Percentiles rank a stretch among this genome's conserved stretches.
phyloP scores from a whole-genome alignment of 2,888 invertebrate genomes.

The Tillus elongatus region DNA sequence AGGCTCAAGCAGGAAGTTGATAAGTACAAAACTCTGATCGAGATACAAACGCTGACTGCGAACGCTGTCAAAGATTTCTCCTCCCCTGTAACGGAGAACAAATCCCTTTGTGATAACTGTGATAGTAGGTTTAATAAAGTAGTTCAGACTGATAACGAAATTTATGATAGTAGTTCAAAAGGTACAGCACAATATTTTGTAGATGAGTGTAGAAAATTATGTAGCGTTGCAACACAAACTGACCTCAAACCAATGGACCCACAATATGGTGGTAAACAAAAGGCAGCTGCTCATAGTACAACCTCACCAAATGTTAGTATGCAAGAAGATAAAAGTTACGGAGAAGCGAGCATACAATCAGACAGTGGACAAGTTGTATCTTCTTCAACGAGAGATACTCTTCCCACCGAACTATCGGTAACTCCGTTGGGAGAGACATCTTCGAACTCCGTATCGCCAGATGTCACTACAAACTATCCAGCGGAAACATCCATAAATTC shows the following conservation, averaged over 20 bases:
- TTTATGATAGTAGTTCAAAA: not conserved
- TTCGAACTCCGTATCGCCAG: no score
- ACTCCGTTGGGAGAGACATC: not conserved
- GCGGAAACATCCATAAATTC: not conserved
- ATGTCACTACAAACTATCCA: no score
- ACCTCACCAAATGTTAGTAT: not conserved
- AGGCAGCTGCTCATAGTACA: no score
- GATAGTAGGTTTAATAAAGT: constrained; percentile 26
- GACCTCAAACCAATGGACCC: no score
- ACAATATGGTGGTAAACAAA: no score
- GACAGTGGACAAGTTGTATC: no score
- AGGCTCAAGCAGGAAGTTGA: constrained; percentile 49
- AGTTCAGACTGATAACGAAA: not conserved
- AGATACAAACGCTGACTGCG: constrained; percentile 48
- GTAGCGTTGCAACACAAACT: not conserved
- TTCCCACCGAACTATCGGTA: not conserved
- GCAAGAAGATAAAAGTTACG: not conserved
- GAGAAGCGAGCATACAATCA: not conserved
- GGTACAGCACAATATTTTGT: no score
- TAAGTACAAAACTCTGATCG: constrained; percentile 49
- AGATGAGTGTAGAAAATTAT: not conserved
- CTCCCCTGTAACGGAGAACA: constrained; percentile 38
- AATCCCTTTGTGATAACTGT: constrained; percentile 26
- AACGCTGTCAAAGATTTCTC: constrained; percentile 47
- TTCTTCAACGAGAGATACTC: not conserved